phyloP scores from a whole-genome alignment of 92 coral and sea anemone species.

The Galaxea fascicularis region DNA sequence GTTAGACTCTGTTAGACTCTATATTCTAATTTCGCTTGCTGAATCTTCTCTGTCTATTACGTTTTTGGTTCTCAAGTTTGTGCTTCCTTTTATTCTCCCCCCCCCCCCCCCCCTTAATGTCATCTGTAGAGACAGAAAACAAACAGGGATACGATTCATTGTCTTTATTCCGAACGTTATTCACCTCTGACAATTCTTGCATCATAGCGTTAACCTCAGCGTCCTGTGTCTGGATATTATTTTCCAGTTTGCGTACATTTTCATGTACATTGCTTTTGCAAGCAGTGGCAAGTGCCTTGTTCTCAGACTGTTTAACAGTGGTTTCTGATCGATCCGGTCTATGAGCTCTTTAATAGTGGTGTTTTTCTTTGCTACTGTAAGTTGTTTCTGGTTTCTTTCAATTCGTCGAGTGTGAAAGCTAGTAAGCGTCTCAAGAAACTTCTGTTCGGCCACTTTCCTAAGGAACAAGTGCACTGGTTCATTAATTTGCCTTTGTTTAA shows the following conservation, averaged over 20 bases:
- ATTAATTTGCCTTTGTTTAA: too few species aligned
- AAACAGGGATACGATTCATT: not conserved
- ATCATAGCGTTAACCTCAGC: not conserved
- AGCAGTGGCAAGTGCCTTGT: not conserved
- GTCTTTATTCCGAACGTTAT: not conserved
- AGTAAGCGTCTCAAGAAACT: not conserved
- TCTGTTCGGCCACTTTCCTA: not conserved
- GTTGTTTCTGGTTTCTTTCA: slow-evolving; percentile 1
- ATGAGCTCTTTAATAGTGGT: not conserved
- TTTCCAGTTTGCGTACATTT: slow-evolving; percentile 5
- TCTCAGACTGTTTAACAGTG: too few species aligned
- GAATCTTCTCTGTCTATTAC: not conserved
- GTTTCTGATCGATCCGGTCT: not conserved
- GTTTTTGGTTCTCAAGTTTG: slow-evolving; percentile 11
- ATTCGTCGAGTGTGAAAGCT: slow-evolving; percentile 4
- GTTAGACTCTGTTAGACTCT: not conserved
- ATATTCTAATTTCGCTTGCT: slow-evolving; percentile 7
- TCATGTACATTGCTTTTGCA: not conserved
- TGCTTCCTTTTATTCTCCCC: too few species aligned
- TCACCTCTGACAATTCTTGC: slow-evolving; percentile 3
- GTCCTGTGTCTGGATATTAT: not conserved
- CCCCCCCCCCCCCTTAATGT: not conserved
- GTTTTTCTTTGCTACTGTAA: not conserved
- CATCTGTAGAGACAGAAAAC: not conserved
- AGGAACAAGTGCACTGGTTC: too few species aligned